These are phyloP conservation scores for Uropetala carovei DNA, from an alignment of 2,888 invertebrate species.

Conservation along the genomic window DNA sequence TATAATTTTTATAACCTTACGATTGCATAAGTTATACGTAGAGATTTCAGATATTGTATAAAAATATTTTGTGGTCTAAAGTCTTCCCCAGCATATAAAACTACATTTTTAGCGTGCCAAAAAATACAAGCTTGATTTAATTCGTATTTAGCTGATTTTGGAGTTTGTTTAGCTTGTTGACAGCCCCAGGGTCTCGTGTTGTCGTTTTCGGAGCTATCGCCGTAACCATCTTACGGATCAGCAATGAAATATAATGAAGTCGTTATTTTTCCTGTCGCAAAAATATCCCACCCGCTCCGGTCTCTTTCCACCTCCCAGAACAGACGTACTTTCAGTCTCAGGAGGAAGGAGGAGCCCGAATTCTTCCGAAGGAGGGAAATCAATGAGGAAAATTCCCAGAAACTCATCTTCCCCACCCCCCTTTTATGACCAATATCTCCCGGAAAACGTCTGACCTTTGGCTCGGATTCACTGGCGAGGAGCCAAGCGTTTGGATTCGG, in stretches of 20 bases:
- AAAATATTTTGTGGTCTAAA: no score
- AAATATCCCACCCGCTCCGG: background rate
- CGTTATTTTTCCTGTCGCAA: background rate
- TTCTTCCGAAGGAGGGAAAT: background rate
- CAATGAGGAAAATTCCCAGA: conserved; percentile 7
- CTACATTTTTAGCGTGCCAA: no score
- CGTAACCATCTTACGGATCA: background rate
- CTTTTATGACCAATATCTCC: conserved; percentile 9
- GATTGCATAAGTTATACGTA: no score
- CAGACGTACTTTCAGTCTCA: background rate
- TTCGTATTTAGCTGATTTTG: background rate
- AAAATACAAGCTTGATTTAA: no score
- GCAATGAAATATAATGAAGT: background rate
- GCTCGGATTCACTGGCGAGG: background rate
- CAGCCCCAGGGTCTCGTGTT: background rate
- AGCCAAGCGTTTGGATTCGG: conserved; percentile 14
- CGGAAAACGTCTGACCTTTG: conserved; percentile 26
- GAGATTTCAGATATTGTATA: no score
- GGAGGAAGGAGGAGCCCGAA: background rate
- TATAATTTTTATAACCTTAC: no score
- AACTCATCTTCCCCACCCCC: background rate
- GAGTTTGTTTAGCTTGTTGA: background rate
- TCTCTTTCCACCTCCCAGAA: background rate
- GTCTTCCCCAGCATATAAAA: no score
- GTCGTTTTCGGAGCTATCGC: background rate